Base-by-base conservation (phyloP, 2,113 vertebrate species). In the Globicephala melas region DNA sequence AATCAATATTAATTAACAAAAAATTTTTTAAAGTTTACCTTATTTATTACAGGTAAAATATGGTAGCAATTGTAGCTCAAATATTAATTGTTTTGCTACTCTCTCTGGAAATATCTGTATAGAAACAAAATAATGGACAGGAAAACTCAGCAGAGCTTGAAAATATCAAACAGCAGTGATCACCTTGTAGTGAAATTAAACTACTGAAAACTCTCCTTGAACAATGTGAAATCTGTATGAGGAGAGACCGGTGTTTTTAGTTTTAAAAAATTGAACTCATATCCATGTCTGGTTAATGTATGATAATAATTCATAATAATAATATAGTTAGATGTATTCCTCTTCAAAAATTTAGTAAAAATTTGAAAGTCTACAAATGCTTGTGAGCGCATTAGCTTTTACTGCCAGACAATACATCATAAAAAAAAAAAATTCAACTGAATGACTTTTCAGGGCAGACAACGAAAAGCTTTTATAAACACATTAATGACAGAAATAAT, bases 401-500 rank as follows among this genome's bases (percentile, higher is more conserved):
- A 97, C 89, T 97, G 95, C 95, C 86, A 97, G 89, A 97, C 55
- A 97, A 96, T 96, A 89, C 26, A 98, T 98, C 93, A 98, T 77
- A 97, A 92, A 65, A 21, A 96, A 20, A 96, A 94, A 96, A 94
- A 67, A 95, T 94, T 74, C 15, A 96, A 89, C 65, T 2, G 92
- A 97, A 92, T 74, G 84, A 95, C 60, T 97, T 84, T 98, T 95
- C 95, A 82, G 44, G 96, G 60, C 81, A 96, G 44, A 98, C 91
- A 98, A 97, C 53, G 97, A 95, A 85, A 97, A 91, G 70, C 92
- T 98, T 98, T 98, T 97, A 98, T 97, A 98, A 98, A 98, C 74
- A 97, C 76, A 91, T 98, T 98, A 98, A 98, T 98, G 98, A 98
- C 0, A 6, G 73, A 97, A 81, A 95, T 77, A 87, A 76, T 92